A percentile compares a stretch with the other conserved stretches of the same genome.
Conservation (phyloP, 1,140 invertebrate genomes). For the Aphis gossypii region DNA sequence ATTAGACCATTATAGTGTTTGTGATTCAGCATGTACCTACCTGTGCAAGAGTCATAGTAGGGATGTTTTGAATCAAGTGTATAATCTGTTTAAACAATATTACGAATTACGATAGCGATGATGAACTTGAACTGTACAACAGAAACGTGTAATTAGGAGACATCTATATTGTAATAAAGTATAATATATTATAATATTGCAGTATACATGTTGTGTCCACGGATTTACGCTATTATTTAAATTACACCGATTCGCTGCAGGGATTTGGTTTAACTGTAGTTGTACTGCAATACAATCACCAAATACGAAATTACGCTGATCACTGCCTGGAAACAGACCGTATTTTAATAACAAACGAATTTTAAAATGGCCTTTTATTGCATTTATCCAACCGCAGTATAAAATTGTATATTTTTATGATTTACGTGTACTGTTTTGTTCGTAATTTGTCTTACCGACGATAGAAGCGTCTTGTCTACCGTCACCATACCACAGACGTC, state of each 20-base stretch:
- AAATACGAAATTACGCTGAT: conserved; percentile 49
- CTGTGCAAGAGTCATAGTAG: neutral
- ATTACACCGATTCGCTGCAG: neutral
- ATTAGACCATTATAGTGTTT: neutral
- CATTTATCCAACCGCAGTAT: neutral
- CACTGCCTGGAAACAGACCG: conserved; percentile 34
- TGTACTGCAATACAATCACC: conserved; percentile 56
- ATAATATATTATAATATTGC: neutral
- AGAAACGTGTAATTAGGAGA: neutral
- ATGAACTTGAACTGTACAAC: neutral
- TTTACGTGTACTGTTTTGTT: neutral
- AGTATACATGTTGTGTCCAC: neutral
- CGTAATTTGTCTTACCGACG: conserved; percentile 40
- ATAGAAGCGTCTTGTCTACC: conserved; percentile 39
- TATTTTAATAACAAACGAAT: conserved; percentile 8
- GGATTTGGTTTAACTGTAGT: conserved; percentile 34
- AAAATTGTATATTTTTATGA: neutral
- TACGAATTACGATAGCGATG: neutral
- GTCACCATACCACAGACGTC: conserved; percentile 49
- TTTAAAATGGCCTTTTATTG: neutral
- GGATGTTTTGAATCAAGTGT: neutral
- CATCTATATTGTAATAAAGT: neutral
- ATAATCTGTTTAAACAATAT: neutral
- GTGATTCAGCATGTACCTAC: neutral
- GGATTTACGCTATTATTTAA: neutral